Evolutionary conservation across 2,113 vertebrate species (phyloP), one percentile per base, ranked within the genome.

Genomic region (Phainopepla nitens): DNA sequence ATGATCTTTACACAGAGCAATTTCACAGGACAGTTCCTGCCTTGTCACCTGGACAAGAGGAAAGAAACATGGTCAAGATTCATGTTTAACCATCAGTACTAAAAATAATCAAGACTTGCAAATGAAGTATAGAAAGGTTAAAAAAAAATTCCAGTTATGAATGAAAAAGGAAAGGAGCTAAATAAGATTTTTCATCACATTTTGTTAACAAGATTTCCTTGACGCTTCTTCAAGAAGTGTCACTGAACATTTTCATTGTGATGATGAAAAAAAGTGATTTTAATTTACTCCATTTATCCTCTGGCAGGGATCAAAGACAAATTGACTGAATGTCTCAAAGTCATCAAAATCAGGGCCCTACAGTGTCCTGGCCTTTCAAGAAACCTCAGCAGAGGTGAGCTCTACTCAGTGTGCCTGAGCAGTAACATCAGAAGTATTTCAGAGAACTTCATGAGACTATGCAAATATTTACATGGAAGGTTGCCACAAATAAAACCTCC

Each of bases 381-480:
- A 49, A 87, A 62, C 29, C 36, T 62, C 50, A 25, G 7, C 1
- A 54, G 15, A 64, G 4, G 36, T 58, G 70, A 94, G 25, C 28
- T 57, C 72, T 75, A 23, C 29, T 35, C 6, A 2, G 23, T 0
- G 0, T 42, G 23, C 35, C 42, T 33, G 18, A 3, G 29, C 22
- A 58, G 47, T 35, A 81, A 79, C 17, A 66, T 39, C 36, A 54
- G 60, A 36, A 4, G 23, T 41, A n/a, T 68, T 41, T 6, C 22
- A 33, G 17, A 91, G 16, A 61, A 72, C 35, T 73, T 18, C 1
- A 15, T 0, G 4, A 91, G 27, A 72, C 57, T 65, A 1, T 17
- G 44, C 39, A 94, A 95, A 89, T 58, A 93, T 76, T 90, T 91
- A 41, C 47, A 35, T 15, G 29, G 73, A 86, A 86, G 1, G 17